Base-by-base conservation (phyloP, 2,888 invertebrate genomes). In the Chorisops tibialis region DNA sequence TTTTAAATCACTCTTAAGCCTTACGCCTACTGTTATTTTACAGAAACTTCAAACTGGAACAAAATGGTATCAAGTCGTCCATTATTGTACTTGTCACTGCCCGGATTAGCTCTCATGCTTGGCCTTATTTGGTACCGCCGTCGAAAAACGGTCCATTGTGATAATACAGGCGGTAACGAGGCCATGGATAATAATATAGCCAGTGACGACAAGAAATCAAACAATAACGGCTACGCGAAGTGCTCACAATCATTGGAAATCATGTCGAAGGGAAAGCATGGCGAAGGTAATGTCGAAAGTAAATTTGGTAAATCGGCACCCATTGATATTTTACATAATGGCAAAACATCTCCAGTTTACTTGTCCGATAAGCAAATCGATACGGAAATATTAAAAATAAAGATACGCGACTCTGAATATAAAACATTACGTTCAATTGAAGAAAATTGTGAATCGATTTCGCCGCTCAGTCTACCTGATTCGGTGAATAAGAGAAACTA, bases 121-220 rank as follows among this genome's bases (percentile, higher is more conserved):
- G 89, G 89, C 71, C 85, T 90, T 77, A 85, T 75, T 70, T 91
- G 90, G 91, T 88, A 87, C 85, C 87, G 85, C 81, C 88, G 87
- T 81, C 89, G 86, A 82, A 85, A 76, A 71, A 76, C 87, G 80
- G 83, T 85, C 78, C 84, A 83, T 74, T 85, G 84, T 87, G 88
- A 88, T 49, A 22, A 61, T 85, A 86, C 86, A 68, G 87, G 87
- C 73, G 87, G 86, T 81, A 81, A 81, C 77, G 80, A 79, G 72
- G 81, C 80, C 77, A 79, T 54, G 48, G 59, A 39, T 19, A 43
- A 11, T 5, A 22, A 21, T 41, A 59, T 16, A 61, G 43, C 5
- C 16, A 24, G 30, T 12, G 18, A 41, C 41, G 45, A 62, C 56
- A 19, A 61, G 59, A 39, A 62, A 41, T 62, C 51, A 45, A 61